Conservation (phyloP, 2,113 vertebrate species). For the Pheucticus melanocephalus region DNA sequence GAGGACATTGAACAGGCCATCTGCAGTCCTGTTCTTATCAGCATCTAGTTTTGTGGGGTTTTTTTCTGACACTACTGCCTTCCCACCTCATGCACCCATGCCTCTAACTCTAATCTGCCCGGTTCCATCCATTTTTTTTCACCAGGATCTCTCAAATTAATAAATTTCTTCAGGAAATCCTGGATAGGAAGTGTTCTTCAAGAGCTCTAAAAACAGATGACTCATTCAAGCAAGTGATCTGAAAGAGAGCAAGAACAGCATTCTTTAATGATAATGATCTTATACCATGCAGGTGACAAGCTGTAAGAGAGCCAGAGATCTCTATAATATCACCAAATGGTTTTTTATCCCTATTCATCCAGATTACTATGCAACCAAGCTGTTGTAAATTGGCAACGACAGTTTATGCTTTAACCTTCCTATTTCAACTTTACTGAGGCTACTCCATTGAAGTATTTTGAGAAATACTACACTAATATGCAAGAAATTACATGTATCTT, state of each 20-base stretch:
- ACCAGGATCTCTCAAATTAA: not conserved
- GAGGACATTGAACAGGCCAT: not conserved
- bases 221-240: not conserved
- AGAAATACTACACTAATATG: not conserved
- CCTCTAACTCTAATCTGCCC: not conserved
- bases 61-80: not conserved
- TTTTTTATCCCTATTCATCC: not conserved
- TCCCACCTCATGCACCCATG: not conserved
- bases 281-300: not conserved
- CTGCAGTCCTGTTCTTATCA: not conserved
- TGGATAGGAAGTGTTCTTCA: not conserved
- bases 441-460: not conserved
- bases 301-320: not conserved
- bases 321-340: not conserved
- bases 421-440: not conserved
- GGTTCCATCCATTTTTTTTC: not conserved
- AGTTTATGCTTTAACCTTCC: not conserved
- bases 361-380: not conserved
- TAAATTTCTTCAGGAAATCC: not conserved
- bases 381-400: not conserved
- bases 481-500: not conserved
- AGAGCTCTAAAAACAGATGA: not conserved
- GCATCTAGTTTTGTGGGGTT: not conserved
- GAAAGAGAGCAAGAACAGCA: not conserved
- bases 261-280: not conserved